Evolutionary conservation across 2,888 invertebrate genomes (phyloP).

Genomic region (Papilio protenor): DNA sequence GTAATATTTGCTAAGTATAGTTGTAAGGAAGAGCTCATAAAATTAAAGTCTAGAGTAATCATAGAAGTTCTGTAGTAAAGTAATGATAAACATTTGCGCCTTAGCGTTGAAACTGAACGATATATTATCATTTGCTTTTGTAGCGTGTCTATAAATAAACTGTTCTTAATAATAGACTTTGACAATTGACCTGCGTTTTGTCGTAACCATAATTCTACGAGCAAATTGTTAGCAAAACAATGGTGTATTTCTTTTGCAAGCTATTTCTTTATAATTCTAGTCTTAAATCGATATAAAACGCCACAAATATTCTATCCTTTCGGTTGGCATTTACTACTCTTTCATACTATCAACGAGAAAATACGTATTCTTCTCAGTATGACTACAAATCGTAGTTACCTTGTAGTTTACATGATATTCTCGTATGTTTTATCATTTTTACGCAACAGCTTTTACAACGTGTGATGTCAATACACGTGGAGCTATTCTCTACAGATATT

Average conservation of each 20-base stretch:
- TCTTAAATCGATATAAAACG: background rate
- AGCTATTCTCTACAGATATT: slow-evolving; percentile 25
- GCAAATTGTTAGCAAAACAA: background rate
- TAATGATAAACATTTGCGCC: slow-evolving; percentile 2
- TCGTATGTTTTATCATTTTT: slow-evolving; percentile 50
- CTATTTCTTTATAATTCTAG: background rate
- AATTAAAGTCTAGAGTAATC: background rate
- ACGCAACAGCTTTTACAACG: background rate
- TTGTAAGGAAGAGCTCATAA: background rate
- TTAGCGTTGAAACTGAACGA: background rate
- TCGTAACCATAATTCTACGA: background rate
- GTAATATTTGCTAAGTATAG: background rate
- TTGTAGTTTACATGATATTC: background rate
- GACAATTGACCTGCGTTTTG: slow-evolving; percentile 10
- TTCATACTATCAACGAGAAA: too few species aligned
- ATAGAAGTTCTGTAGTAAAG: background rate
- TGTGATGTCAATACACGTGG: slow-evolving; percentile 41
- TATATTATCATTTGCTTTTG: slow-evolving; percentile 8
- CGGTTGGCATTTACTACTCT: too few species aligned
- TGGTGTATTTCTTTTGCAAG: background rate
- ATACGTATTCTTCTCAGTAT: background rate
- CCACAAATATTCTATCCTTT: background rate
- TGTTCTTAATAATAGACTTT: slow-evolving; percentile 13
- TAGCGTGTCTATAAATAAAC: background rate
- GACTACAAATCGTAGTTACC: background rate